phyloP scores from a whole-genome alignment of 2,797 vertebrate species.

The Diplodus puntazzo region DNA sequence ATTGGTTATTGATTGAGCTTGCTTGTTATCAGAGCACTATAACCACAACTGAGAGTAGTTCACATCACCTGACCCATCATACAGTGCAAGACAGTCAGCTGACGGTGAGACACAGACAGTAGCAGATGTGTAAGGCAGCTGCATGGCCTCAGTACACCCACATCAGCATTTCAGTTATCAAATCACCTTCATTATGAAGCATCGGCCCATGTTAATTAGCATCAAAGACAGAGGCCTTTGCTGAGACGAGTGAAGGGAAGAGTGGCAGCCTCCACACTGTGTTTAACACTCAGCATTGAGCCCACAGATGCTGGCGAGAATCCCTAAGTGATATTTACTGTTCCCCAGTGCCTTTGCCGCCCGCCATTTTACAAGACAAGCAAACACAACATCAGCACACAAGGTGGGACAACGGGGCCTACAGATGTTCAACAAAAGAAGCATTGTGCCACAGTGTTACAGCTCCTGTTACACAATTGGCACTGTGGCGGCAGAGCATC shows the following conservation, averaged over 20 bases:
- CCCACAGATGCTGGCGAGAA: constrained; percentile 38
- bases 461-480: constrained; percentile 18
- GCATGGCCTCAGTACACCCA: neutral
- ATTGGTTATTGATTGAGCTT: neutral
- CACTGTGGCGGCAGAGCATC: constrained; percentile 17
- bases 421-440: constrained; percentile 68
- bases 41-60: neutral
- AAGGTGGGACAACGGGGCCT: constrained; percentile 24
- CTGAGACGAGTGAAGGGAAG: neutral
- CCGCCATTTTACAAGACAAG: constrained; percentile 58
- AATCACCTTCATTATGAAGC: neutral
- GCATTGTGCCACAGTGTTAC: constrained; percentile 45
- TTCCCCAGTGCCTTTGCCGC: constrained; percentile 37
- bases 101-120: constrained; percentile 23
- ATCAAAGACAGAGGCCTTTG: neutral
- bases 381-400: constrained; percentile 70
- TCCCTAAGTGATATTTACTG: constrained; percentile 58
- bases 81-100: constrained; percentile 25
- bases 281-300: constrained; percentile 7
- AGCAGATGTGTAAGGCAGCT: neutral
- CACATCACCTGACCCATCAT: constrained; percentile 32
- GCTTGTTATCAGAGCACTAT: neutral
- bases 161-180: neutral
- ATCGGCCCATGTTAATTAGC: neutral
- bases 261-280: neutral